Evolutionary conservation across 2,113 vertebrate genomes (phyloP).

Genomic region (Andinoacara biseriatus): DNA sequence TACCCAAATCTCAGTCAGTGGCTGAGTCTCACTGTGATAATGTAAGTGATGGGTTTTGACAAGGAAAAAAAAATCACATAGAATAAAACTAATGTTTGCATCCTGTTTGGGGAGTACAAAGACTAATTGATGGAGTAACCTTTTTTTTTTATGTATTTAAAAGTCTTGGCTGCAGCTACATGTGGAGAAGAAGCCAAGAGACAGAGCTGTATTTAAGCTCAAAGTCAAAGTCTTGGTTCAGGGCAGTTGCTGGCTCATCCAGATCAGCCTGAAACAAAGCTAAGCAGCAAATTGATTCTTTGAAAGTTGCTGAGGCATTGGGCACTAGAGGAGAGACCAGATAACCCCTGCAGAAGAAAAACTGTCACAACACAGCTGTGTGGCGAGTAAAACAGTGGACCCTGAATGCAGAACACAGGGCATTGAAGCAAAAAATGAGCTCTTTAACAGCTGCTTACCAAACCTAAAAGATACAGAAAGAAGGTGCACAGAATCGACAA

Average conservation of each 20-base stretch:
- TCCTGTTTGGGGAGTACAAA: not conserved
- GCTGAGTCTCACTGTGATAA: not conserved
- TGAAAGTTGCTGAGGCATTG: not conserved
- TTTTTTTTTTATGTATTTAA: not conserved
- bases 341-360: not conserved
- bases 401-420: not conserved
- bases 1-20: not conserved
- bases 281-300: not conserved
- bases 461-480: not conserved
- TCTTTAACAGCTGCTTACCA: not conserved
- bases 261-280: not conserved
- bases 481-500: not conserved
- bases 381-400: rapidly evolving
- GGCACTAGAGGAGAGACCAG: not conserved
- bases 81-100: not conserved
- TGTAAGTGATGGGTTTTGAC: not conserved
- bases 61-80: not conserved
- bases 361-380: not conserved
- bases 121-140: not conserved
- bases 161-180: not conserved
- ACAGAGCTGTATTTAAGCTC: not conserved
- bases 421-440: not conserved
- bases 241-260: not conserved
- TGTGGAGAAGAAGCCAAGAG: not conserved
- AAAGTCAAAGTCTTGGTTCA: not conserved